A percentile compares a stretch with the other conserved stretches of the same genome.
Evolutionary conservation across 1,140 invertebrate species (phyloP).

Genomic region (Phymorhynchus buccinoides): DNA sequence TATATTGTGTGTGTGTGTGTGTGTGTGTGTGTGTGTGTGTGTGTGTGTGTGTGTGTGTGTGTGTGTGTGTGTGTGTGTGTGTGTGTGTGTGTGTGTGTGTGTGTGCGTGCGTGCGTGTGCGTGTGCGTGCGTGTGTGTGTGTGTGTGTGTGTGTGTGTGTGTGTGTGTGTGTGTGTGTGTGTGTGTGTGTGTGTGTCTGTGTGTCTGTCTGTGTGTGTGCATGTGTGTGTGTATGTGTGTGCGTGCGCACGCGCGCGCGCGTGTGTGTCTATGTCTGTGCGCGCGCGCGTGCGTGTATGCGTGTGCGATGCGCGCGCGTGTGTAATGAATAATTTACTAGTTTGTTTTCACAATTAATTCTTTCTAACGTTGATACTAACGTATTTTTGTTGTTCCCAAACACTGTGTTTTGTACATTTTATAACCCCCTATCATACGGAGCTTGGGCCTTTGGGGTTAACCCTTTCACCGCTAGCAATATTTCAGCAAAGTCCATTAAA

Average conservation of each 20-base stretch:
- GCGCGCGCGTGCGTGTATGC: too few species aligned
- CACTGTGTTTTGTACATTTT: too few species aligned
- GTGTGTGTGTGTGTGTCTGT: not conserved
- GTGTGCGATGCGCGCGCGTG: too few species aligned
- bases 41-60: constrained; percentile 10
- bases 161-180: not conserved
- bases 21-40: not conserved
- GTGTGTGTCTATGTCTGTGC: too few species aligned
- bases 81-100: not conserved
- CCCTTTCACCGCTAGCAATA: too few species aligned
- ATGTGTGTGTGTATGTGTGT: not conserved
- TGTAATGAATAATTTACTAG: too few species aligned
- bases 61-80: constrained; percentile 10
- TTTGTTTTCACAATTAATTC: too few species aligned
- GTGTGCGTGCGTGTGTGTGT: not conserved
- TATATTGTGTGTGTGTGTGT: not conserved
- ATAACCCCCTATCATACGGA: too few species aligned
- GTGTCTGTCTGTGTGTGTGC: not conserved
- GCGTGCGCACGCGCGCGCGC: not conserved
- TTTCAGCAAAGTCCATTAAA: too few species aligned
- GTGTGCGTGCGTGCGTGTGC: not conserved
- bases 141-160: not conserved
- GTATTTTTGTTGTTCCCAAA: too few species aligned
- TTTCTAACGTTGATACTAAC: too few species aligned
- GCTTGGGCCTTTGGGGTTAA: too few species aligned